Conservation (phyloP, 2,113 vertebrate genomes). For the Tinamus guttatus region DNA sequence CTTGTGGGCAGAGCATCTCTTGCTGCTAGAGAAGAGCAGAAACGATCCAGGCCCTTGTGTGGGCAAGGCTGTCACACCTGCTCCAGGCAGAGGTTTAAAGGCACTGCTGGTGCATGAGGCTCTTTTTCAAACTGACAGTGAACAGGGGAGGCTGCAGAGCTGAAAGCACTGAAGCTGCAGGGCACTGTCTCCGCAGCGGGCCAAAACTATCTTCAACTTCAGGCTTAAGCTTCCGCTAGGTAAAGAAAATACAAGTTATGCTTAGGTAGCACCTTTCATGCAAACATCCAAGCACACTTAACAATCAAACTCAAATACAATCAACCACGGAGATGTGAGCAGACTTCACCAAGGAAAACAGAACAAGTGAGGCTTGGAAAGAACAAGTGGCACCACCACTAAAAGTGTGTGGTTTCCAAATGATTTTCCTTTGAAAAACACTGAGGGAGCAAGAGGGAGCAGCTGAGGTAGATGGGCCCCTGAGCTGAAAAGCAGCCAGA, state of each 20-base stretch:
- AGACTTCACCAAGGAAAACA: slow-evolving; percentile 46
- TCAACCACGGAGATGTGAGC: slow-evolving; percentile 63
- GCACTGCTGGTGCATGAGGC: background rate
- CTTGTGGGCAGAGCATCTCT: background rate
- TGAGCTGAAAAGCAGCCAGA: background rate
- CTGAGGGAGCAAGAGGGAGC: background rate
- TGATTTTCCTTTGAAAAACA: background rate
- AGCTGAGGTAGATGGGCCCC: background rate
- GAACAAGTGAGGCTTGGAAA: background rate
- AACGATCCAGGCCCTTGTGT: background rate
- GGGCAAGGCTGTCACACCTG: background rate
- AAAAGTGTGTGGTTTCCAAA: background rate
- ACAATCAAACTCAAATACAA: slow-evolving; percentile 57
- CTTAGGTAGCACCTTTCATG: slow-evolving; percentile 58
- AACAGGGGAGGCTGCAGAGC: background rate
- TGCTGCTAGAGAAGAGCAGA: background rate
- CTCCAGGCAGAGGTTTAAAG: slow-evolving; percentile 22
- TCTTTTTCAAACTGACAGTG: background rate
- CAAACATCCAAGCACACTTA: slow-evolving; percentile 18
- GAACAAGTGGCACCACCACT: background rate
- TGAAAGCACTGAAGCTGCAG: background rate
- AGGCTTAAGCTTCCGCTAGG: slow-evolving; percentile 34
- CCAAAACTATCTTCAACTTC: slow-evolving; percentile 42
- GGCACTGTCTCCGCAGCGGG: slow-evolving; percentile 13
- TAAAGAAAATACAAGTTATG: slow-evolving; percentile 67